Conservation (phyloP, 2,113 vertebrate genomes). For the Sapajus apella region DNA sequence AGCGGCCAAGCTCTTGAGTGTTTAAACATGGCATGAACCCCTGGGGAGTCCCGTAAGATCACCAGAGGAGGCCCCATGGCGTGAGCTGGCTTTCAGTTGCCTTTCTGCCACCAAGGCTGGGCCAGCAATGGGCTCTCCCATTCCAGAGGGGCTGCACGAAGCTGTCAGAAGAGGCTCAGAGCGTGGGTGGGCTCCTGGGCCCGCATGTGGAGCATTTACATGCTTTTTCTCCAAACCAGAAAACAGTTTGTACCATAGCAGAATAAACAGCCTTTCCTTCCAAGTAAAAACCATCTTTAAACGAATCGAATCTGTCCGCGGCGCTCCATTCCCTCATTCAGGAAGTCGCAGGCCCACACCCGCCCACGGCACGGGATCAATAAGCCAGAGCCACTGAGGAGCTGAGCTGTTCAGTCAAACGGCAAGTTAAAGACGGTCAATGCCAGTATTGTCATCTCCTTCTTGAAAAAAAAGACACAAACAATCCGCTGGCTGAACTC, state of each 20-base stretch:
- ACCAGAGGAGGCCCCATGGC: not conserved
- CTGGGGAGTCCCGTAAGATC: not conserved
- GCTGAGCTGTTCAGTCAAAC: conserved; percentile 72
- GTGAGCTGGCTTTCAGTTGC: not conserved
- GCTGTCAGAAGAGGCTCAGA: not conserved
- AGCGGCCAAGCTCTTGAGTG: not conserved
- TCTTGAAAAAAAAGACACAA: conserved; percentile 65
- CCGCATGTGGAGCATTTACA: rapidly evolving
- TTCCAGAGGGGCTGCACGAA: not conserved
- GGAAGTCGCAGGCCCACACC: not conserved
- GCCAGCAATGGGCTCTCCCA: rapidly evolving
- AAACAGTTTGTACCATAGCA: not conserved
- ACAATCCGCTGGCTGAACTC: conserved; percentile 41
- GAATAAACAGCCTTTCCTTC: not conserved
- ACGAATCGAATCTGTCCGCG: not conserved
- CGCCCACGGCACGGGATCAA: conserved; percentile 57
- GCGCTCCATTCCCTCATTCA: rapidly evolving
- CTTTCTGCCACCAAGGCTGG: not conserved
- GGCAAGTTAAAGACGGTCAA: conserved; percentile 80
- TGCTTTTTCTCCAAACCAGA: not conserved
- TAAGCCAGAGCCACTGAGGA: conserved; percentile 52
- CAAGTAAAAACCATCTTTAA: not conserved
- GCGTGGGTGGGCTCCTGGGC: rapidly evolving
- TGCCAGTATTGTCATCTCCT: conserved; percentile 70
- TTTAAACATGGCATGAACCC: rapidly evolving